Percentiles rank a stretch among this genome's conserved stretches.
phyloP scores from a whole-genome alignment of 2,888 invertebrate genomes.

The Fragum sueziense region DNA sequence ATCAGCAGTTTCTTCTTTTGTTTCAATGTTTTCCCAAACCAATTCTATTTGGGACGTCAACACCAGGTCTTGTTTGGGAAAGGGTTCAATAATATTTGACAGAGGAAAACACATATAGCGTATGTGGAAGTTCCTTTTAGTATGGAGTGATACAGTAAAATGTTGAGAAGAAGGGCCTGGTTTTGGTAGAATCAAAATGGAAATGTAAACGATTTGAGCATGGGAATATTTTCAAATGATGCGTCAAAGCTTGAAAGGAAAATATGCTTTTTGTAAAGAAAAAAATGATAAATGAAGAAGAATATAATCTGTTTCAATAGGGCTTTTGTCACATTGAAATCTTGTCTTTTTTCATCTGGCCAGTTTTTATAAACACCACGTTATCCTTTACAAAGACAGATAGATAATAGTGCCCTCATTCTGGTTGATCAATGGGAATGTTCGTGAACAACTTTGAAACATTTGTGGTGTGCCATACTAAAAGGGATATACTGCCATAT shows the following conservation, averaged over 20 bases:
- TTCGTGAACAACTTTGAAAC: background rate
- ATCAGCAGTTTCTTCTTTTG: too few relatives aligned
- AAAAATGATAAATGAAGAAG: constrained; percentile 2
- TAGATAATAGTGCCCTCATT: background rate
- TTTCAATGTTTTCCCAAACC: too few relatives aligned
- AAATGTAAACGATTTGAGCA: too few relatives aligned
- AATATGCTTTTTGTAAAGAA: constrained; percentile 4
- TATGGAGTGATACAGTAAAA: too few relatives aligned
- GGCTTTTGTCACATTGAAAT: constrained; percentile 8
- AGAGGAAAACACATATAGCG: too few relatives aligned
- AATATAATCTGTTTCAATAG: constrained; percentile 10
- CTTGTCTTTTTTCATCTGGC: constrained; percentile 11
- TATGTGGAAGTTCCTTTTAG: too few relatives aligned
- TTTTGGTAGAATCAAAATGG: too few relatives aligned
- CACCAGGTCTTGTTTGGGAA: too few relatives aligned
- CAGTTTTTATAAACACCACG: background rate
- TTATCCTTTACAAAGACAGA: background rate
- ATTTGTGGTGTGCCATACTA: background rate
- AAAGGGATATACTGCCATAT: too few relatives aligned
- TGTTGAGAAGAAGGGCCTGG: too few relatives aligned
- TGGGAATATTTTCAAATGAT: background rate
- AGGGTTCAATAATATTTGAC: too few relatives aligned
- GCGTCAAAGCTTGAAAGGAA: background rate
- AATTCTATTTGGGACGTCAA: too few relatives aligned
- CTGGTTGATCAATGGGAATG: background rate